Evolutionary conservation across 2,797 vertebrate species (phyloP).

Genomic region (Argyrosomus regius): DNA sequence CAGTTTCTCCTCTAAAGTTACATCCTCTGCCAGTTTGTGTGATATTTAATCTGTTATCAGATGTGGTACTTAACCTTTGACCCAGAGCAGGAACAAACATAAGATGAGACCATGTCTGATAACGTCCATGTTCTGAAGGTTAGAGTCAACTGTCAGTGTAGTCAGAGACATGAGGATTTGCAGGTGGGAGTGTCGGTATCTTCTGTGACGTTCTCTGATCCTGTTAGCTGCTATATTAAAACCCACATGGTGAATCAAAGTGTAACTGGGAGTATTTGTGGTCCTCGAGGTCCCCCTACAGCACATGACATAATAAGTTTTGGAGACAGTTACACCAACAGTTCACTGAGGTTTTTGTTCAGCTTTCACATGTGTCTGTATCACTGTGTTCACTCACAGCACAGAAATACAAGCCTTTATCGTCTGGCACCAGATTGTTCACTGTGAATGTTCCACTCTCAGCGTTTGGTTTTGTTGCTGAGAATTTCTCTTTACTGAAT

Average conservation of each 20-base stretch:
- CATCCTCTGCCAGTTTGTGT: too few species aligned
- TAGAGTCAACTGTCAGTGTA: too few species aligned
- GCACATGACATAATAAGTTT: background rate
- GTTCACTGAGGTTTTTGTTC: constrained; percentile 49
- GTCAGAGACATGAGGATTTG: background rate
- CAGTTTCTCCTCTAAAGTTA: too few species aligned
- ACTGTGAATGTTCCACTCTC: constrained; percentile 65
- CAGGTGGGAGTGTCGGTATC: background rate
- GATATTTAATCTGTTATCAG: too few species aligned
- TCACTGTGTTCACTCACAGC: constrained; percentile 59
- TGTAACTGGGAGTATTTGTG: background rate
- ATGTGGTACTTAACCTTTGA: too few species aligned
- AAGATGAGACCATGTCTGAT: too few species aligned
- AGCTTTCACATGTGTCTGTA: background rate
- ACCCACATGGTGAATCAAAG: background rate
- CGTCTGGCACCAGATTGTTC: constrained; percentile 43
- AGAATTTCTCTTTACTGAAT: constrained; percentile 15
- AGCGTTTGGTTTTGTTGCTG: constrained; percentile 26
- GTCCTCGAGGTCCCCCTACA: constrained; percentile 27
- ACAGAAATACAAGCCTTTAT: constrained; percentile 64
- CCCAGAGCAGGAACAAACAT: too few species aligned
- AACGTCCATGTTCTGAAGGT: too few species aligned
- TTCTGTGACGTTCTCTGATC: background rate
- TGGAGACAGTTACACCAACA: background rate
- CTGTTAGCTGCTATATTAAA: too few species aligned